Evolutionary conservation across 1,140 invertebrate genomes (phyloP), one percentile per base, ranked within the genome.

Genomic region (Streblospio benedicti): DNA sequence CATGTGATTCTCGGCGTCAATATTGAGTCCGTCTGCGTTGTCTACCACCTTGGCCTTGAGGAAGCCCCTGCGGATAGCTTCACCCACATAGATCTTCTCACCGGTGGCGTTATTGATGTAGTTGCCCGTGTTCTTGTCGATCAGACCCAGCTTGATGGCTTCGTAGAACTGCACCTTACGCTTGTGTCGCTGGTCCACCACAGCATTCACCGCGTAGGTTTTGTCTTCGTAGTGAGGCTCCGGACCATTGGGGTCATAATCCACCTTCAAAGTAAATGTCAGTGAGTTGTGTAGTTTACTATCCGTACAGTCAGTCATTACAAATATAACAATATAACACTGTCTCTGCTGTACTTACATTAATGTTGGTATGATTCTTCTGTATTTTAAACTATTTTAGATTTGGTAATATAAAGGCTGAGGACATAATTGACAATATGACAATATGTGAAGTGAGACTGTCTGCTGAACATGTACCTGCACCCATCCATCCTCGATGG

Each of bases 1-100:
- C 28, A 77, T 73, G 41, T 67, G 65, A 64, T 76, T 76, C 43
- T 67, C 64, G 16, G 74, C 71, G 54, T 75, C 68, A 43, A 77
- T 71, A 55, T 75, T 69, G 16, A 77, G 52, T 27, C 65, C 68
- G 18, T 63, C 69, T 3, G 71, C 64, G 60, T 76, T 69, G 4
- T 66, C 67, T 4, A 77, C 62, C 0, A 73, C 58, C 33, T 38
- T 50, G 14, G 54, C 60, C 55, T 62, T 62, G 44, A 62, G 35
- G 33, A 62, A 62, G 23, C 60, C 60, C 12, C 47, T n/a, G 3
- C 60, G 20, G 60, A 62, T 56, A 47, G 60, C 60, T n/a, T 62
- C 60, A 12, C 35, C 47, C 0, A 62, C 55, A 47, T 62, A 62
- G n/a, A 62, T 43, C 20, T 51, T 45, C 44, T 62, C 60, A n/a